Evolutionary conservation across 2,797 vertebrate genomes (phyloP).

Genomic region (Neosilurus hyrtlii): DNA sequence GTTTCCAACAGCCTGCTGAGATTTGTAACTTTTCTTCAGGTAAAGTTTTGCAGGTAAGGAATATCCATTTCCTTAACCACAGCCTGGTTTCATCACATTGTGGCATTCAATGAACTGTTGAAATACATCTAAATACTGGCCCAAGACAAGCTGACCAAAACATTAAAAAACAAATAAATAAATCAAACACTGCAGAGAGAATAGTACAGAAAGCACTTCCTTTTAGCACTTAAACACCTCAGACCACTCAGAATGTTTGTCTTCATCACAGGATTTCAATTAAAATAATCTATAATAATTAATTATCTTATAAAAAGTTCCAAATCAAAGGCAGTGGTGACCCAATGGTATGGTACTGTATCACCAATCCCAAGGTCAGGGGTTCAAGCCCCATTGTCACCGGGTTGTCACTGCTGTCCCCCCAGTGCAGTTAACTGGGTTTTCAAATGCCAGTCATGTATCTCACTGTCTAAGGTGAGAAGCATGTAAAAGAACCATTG

Average conservation of each 20-base stretch:
- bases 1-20: slow-evolving; percentile 11
- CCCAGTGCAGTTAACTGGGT: no score
- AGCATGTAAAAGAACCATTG: no score
- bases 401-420: no score
- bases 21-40: slow-evolving; percentile 30
- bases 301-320: no score
- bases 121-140: slow-evolving; percentile 37
- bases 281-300: background rate
- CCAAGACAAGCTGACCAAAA: slow-evolving; percentile 38
- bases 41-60: slow-evolving; percentile 9
- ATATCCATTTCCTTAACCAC: background rate
- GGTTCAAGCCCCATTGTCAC: no score
- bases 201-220: background rate
- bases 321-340: no score
- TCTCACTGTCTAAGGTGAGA: no score
- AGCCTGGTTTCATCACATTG: slow-evolving; percentile 17
- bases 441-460: no score
- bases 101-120: slow-evolving; percentile 23
- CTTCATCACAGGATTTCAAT: background rate
- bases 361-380: no score
- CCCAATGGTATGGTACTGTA: no score
- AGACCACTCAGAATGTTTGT: background rate
- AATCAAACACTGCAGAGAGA: background rate
- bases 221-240: slow-evolving; percentile 19
- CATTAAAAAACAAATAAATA: slow-evolving; percentile 22